Percentiles rank a stretch among this genome's conserved stretches.
These are phyloP conservation scores for Megaceryle alcyon DNA, from an alignment of 2,797 vertebrate species.

Conservation along the genomic window DNA sequence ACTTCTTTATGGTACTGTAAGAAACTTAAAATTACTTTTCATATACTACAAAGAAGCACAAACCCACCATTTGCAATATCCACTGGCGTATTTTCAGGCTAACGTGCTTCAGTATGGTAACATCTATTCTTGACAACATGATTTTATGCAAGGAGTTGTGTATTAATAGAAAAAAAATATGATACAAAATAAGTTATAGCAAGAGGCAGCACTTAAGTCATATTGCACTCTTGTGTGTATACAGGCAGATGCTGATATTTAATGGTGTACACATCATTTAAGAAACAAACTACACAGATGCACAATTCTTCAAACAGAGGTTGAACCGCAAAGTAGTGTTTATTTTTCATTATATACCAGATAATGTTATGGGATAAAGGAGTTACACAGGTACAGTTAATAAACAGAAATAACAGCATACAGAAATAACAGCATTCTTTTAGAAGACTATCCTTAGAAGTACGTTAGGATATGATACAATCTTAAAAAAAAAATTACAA, in stretches of 20 bases:
- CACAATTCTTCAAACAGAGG: not conserved
- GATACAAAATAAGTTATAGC: not conserved
- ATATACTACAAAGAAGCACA: slow-evolving; percentile 20
- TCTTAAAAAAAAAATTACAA: not conserved
- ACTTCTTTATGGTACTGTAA: slow-evolving; percentile 98
- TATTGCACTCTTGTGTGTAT: not conserved
- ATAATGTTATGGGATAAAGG: not conserved
- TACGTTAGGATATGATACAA: not conserved
- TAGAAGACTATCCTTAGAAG: not conserved
- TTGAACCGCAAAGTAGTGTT: not conserved
- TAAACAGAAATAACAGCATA: not conserved
- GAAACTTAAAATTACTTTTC: slow-evolving; percentile 50
- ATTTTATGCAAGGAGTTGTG: not conserved
- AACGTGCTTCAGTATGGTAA: not conserved
- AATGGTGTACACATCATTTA: not conserved
- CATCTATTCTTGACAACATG: not conserved
- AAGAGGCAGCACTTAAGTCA: not conserved
- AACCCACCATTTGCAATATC: not conserved
- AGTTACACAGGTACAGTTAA: not conserved
- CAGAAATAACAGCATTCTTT: not conserved
- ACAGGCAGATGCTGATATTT: not conserved
- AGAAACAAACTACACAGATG: not conserved
- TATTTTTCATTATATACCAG: not conserved
- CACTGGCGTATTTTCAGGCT: not conserved
- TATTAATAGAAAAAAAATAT: not conserved